Evolutionary conservation across 2,797 vertebrate species (phyloP), one percentile per base, ranked within the genome.

Genomic region (Prionace glauca): DNA sequence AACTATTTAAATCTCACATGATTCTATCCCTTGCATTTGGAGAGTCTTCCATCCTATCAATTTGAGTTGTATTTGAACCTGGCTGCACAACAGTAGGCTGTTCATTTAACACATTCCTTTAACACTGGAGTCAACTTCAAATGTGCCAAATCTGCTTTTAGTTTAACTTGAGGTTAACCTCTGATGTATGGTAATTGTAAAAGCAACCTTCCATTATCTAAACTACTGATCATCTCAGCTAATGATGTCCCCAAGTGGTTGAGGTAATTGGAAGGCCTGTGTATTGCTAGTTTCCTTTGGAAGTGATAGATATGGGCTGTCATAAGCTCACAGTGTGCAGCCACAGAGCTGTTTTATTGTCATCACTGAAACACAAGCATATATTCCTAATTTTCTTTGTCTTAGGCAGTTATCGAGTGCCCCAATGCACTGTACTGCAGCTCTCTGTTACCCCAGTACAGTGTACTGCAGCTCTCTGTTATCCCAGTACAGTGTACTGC

Each of bases 171-270:
- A 92, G 90, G 90, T 92, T 92, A 92, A 92, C 62, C 90, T 92
- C 41, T 95, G 93, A 74, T 95, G 71, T 95, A 95, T 77, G 71
- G 71, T 95, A 56, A 72, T 95, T 72, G 71, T 92, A 92, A 92
- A 65, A 36, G 71, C 93, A 32, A 20, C 45, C 69, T 95, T 95
- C 93, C 93, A 95, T 95, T 77, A 95, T 77, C 41, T 77, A 77
- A 95, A 95, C 69, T 77, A 95, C 93, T 74, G 93, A 95, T 95
- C 93, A 77, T 77, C 36, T 3, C 71, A 10, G 69, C 93, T 95
- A 77, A 95, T 95, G 93, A 95, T 74, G 45, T 95, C 93, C 93
- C 93, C 93, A 95, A 95, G 93, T 95, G 93, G 93, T 41, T 74
- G 71, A 95, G 93, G 71, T 95, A 95, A 95, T 95, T 95, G 93